Base-by-base conservation (phyloP, 2,888 invertebrate species). In the Phania funesta region DNA sequence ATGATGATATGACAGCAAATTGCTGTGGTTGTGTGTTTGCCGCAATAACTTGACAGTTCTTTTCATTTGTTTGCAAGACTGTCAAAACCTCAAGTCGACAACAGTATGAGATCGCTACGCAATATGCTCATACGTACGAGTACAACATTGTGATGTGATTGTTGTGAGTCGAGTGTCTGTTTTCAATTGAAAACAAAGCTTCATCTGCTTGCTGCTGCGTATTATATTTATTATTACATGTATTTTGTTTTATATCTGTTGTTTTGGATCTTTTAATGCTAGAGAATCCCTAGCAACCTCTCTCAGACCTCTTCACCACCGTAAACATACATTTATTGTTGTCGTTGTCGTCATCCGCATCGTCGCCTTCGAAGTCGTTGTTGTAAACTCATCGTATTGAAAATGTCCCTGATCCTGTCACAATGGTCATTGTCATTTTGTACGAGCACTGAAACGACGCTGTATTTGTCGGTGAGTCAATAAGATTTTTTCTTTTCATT, bases 321-420 rank as follows among this genome's bases (percentile, higher is more conserved):
- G 38, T 67, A 8, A 35, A 58, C 41, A 50, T 20, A 50, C 18
- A 52, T 54, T 50, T 50, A 24, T 58, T 22, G 32, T 16, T 22
- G 60, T 38, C 32, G 29, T 50, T 41, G 32, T 41, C 29, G 32
- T 41, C 48, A 67, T 56, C 41, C 11, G 60, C 60, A 16, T 64
- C 29, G 35, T 64, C 58, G 3, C 60, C 65, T 4, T 64, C 48
- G 44, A 24, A 74, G 26, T 50, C 67, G 38, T 65, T 75, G 56
- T 46, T 75, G 26, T 41, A 75, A n/a, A n/a, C 48, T 77, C 48
- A 58, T 74, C 38, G 62, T 38, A n/a, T 73, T 73, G 79, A 76
- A 83, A 84, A 85, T 84, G 84, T 81, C 84, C 85, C 85, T 85
- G 85, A 85, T 85, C 84, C 85, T 85, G 85, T 83, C 84, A 84